Percentiles rank a stretch among this genome's conserved stretches.
Evolutionary conservation across 1,140 invertebrate genomes (phyloP).

Genomic region (Whitmania pigra): DNA sequence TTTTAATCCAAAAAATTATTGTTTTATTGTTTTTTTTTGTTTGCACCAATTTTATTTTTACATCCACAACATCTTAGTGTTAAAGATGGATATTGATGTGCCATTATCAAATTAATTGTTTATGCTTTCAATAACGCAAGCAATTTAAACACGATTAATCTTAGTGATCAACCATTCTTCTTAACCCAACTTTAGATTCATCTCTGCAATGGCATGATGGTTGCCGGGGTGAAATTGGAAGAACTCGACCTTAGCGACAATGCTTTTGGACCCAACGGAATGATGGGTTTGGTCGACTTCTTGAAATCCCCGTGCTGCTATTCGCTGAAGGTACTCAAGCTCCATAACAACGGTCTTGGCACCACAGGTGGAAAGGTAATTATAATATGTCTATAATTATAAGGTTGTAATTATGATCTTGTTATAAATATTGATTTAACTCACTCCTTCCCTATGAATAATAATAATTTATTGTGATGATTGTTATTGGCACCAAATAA

Average conservation of each 20-base stretch:
- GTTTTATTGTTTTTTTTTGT: too few species aligned
- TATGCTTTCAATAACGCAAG: not conserved
- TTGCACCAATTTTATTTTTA: too few species aligned
- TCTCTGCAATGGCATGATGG: conserved; percentile 67
- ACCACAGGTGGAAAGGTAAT: conserved; percentile 66
- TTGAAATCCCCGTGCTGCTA: conserved; percentile 71
- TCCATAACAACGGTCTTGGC: conserved; percentile 95
- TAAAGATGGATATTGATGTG: too few species aligned
- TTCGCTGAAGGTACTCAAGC: conserved; percentile 59
- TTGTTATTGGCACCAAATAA: too few species aligned
- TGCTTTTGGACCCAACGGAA: conserved; percentile 90
- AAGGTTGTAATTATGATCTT: not conserved
- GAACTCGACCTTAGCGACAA: conserved; percentile 93
- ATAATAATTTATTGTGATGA: not conserved
- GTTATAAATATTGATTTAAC: not conserved
- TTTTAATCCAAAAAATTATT: too few species aligned
- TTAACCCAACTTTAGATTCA: conserved; percentile 48
- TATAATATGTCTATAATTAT: not conserved
- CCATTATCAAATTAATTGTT: not conserved
- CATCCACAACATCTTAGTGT: too few species aligned
- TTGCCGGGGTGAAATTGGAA: conserved; percentile 60
- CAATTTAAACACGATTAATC: not conserved
- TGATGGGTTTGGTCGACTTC: conserved; percentile 70
- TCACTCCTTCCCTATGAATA: not conserved
- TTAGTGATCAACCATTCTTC: conserved; percentile 4